Conservation (phyloP, 2,797 vertebrate species). For the Nasua narica region DNA sequence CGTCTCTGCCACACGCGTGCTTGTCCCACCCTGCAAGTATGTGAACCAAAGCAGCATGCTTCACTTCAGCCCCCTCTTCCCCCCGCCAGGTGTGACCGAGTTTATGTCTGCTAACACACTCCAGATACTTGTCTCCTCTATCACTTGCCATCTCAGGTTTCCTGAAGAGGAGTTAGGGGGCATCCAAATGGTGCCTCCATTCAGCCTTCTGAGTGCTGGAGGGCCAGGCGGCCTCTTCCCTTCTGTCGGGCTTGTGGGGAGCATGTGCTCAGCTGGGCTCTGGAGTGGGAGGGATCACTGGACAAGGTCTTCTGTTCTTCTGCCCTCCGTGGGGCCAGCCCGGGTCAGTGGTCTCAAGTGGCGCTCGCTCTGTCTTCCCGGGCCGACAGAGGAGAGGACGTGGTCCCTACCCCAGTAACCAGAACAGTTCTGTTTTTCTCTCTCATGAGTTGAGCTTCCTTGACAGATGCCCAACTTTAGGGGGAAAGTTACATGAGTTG, state of each 20-base stretch:
- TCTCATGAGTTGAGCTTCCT: background rate
- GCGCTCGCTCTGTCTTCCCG: background rate
- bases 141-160: background rate
- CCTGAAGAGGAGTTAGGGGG: background rate
- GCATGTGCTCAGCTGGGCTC: too few species aligned
- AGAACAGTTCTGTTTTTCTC: background rate
- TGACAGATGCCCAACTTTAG: background rate
- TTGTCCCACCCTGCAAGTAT: background rate
- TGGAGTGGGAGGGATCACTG: background rate
- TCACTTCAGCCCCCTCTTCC: background rate
- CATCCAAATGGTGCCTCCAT: background rate
- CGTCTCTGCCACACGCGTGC: background rate
- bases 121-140: background rate
- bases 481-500: background rate
- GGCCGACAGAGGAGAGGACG: background rate
- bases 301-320: background rate
- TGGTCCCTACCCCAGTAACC: background rate
- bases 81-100: accelerated
- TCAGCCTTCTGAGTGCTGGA: background rate
- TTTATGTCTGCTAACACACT: background rate
- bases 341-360: too few species aligned
- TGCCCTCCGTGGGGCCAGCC: accelerated
- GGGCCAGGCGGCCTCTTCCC: background rate
- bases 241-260: background rate
- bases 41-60: background rate